phyloP scores from a whole-genome alignment of 2,113 vertebrate species.

The Cyrtonyx montezumae region DNA sequence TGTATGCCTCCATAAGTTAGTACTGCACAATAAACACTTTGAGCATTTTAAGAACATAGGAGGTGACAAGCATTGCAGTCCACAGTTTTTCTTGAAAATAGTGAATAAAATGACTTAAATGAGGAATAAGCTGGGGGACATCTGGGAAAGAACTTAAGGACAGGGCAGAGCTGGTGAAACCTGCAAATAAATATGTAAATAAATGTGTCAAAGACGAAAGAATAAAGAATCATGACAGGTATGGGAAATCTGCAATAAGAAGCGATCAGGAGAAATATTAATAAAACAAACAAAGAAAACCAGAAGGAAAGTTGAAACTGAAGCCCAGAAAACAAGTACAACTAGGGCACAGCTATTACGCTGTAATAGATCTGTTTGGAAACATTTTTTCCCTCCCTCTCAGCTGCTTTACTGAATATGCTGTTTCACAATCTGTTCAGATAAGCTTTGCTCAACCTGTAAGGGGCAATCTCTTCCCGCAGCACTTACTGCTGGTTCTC shows the following conservation, averaged over 20 bases:
- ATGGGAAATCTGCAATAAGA: background rate
- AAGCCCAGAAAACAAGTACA: background rate
- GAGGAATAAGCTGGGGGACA: background rate
- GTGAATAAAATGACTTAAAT: background rate
- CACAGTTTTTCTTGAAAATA: background rate
- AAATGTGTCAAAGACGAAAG: background rate
- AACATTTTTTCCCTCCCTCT: background rate
- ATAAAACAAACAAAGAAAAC: background rate
- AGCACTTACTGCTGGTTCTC: background rate
- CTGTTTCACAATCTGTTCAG: background rate
- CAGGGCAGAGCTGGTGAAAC: background rate
- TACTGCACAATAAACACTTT: background rate
- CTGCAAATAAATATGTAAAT: background rate
- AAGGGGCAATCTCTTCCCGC: background rate
- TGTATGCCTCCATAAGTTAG: background rate
- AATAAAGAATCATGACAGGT: background rate
- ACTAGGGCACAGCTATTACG: background rate
- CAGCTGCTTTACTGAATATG: background rate
- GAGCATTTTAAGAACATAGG: background rate
- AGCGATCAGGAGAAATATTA: background rate
- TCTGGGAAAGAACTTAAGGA: background rate
- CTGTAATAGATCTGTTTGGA: background rate
- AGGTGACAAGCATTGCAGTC: background rate
- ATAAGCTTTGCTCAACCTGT: background rate
- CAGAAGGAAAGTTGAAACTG: background rate